A percentile compares a stretch with the other conserved stretches of the same genome.
These are phyloP conservation scores for Tanaodytes sp. DNA, from an alignment of 2,888 invertebrate genomes.

Conservation along the genomic window DNA sequence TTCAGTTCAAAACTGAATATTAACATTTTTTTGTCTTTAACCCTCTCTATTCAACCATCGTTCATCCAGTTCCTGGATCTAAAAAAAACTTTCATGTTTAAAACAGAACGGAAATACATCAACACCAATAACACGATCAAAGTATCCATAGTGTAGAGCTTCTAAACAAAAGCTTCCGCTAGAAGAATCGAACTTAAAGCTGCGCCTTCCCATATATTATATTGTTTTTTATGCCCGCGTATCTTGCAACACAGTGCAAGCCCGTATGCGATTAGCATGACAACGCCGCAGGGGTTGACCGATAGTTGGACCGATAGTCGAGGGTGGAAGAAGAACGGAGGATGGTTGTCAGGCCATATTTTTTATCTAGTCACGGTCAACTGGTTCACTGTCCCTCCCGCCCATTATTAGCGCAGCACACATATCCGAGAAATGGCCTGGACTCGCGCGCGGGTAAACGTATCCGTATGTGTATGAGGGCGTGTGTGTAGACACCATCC, in stretches of 20 bases:
- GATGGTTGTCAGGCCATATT: slow-evolving; percentile 70
- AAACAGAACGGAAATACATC: no score
- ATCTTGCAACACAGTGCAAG: slow-evolving; percentile 53
- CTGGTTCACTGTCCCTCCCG: slow-evolving; percentile 70
- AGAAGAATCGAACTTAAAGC: slow-evolving; percentile 11
- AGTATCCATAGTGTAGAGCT: no score
- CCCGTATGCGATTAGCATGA: slow-evolving; percentile 72
- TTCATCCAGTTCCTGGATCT: no score
- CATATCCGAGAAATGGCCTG: slow-evolving; percentile 59
- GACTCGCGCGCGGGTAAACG: slow-evolving; percentile 33
- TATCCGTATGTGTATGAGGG: no score
- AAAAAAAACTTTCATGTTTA: no score
- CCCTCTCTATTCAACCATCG: no score
- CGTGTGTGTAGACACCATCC: slow-evolving; percentile 44
- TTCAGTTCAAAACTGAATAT: no score
- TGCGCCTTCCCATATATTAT: slow-evolving; percentile 37
- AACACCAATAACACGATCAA: no score
- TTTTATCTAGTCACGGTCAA: slow-evolving; percentile 74
- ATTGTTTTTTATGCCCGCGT: slow-evolving; percentile 52
- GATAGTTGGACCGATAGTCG: slow-evolving; percentile 54
- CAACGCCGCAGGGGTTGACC: slow-evolving; percentile 58
- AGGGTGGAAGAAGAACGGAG: slow-evolving; percentile 55
- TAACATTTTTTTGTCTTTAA: no score
- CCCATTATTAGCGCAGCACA: slow-evolving; percentile 72
- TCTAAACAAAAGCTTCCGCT: slow-evolving; percentile 13